These are phyloP conservation scores for Ladona fulva DNA, from an alignment of 1,140 invertebrate species.

Conservation along the genomic window DNA sequence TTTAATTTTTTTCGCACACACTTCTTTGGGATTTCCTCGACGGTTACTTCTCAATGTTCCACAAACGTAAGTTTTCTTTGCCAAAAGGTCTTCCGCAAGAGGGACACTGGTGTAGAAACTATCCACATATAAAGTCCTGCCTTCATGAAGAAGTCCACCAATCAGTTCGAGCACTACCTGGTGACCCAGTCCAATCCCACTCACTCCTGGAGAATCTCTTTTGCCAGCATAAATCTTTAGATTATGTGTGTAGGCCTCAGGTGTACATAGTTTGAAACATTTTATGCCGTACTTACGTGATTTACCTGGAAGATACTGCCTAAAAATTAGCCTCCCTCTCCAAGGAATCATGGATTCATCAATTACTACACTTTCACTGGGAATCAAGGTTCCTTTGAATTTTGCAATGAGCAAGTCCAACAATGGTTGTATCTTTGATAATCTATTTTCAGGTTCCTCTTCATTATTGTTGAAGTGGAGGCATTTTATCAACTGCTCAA, in stretches of 20 bases:
- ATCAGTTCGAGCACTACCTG: conserved; percentile 25
- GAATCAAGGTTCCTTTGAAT: conserved; percentile 30
- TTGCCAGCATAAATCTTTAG: conserved; percentile 32
- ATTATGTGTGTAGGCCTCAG: conserved; percentile 32
- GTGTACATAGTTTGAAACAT: conserved; percentile 32
- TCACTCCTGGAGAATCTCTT: conserved; percentile 19
- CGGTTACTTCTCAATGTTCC: conserved; percentile 33
- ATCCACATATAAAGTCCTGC: conserved; percentile 27
- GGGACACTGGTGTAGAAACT: conserved; percentile 36
- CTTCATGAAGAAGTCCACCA: conserved; percentile 26
- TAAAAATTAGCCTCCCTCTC: conserved; percentile 32
- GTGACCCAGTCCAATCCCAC: conserved; percentile 17
- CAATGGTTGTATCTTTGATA: conserved; percentile 31
- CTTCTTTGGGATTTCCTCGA: conserved; percentile 13
- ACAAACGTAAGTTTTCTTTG: conserved; percentile 37
- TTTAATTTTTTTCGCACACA: conserved; percentile 13
- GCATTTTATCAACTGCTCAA: conserved; percentile 31
- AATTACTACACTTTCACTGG: conserved; percentile 30
- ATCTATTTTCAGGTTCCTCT: conserved; percentile 22
- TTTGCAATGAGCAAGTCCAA: conserved; percentile 26
- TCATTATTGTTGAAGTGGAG: conserved; percentile 32
- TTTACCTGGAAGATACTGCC: conserved; percentile 33
- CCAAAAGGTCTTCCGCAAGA: conserved; percentile 27
- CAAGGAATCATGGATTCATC: conserved; percentile 36
- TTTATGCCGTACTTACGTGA: conserved; percentile 35